These are phyloP conservation scores for Junonia oenone DNA, from an alignment of 2,888 invertebrate species.

Conservation along the genomic window DNA sequence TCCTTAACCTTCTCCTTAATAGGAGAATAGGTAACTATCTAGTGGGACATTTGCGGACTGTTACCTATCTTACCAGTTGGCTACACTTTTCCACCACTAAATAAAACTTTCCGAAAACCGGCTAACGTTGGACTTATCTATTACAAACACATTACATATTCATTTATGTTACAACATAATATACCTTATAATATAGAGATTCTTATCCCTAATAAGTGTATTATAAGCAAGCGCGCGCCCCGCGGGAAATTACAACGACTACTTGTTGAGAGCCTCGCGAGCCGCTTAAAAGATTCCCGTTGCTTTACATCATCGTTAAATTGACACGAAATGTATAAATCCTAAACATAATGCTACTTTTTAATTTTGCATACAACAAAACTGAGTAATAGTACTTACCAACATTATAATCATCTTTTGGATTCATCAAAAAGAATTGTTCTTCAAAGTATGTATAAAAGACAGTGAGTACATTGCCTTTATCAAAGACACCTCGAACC, in stretches of 20 bases:
- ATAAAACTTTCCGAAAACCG: no score
- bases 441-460: no score
- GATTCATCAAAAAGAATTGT: no score
- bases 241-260: neutral
- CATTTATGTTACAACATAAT: neutral
- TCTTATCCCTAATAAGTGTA: neutral
- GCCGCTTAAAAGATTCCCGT: constrained; percentile 13
- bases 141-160: neutral
- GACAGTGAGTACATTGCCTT: neutral
- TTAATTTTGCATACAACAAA: neutral
- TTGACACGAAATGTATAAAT: neutral
- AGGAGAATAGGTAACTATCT: no score
- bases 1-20: no score
- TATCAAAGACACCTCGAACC: neutral
- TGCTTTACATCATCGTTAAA: constrained; percentile 11
- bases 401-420: no score
- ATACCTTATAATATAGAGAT: no score
- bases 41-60: no score
- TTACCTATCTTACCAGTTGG: no score
- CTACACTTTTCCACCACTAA: no score
- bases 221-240: neutral
- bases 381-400: no score
- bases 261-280: constrained; percentile 9
- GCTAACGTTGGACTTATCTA: no score
- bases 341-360: neutral